Conservation (phyloP, 2,888 invertebrate genomes). For the Eupeodes latifasciatus region DNA sequence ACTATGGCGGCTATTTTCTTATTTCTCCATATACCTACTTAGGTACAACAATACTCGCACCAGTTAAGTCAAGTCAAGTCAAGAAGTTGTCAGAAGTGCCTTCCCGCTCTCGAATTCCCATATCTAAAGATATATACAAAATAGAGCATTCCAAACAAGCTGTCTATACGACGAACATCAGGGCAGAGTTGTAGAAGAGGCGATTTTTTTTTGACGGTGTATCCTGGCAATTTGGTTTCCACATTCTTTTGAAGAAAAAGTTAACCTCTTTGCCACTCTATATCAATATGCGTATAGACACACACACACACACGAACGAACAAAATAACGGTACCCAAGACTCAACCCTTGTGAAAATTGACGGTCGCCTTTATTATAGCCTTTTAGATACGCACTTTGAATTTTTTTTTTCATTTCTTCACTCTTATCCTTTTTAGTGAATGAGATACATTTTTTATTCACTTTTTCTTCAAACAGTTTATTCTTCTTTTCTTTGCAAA, state of each 20-base stretch:
- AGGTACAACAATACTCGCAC: background rate
- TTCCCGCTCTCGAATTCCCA: slow-evolving; percentile 15
- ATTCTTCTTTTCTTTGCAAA: background rate
- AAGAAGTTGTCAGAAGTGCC: slow-evolving; percentile 34
- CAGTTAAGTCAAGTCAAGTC: slow-evolving; percentile 26
- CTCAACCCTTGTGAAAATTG: slow-evolving; percentile 68
- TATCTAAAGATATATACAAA: slow-evolving; percentile 42
- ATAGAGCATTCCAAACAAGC: slow-evolving; percentile 62
- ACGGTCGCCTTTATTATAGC: slow-evolving; percentile 73
- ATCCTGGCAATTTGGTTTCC: slow-evolving; percentile 31
- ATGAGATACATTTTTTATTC: slow-evolving; percentile 65
- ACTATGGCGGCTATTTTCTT: slow-evolving; percentile 54
- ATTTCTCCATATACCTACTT: slow-evolving; percentile 2
- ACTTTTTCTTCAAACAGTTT: slow-evolving; percentile 31
- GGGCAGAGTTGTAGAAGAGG: slow-evolving; percentile 1
- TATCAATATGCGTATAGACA: slow-evolving; percentile 15
- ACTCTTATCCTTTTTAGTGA: slow-evolving; percentile 50
- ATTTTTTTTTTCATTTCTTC: slow-evolving; percentile 27
- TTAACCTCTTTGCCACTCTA: slow-evolving; percentile 66
- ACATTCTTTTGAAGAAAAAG: slow-evolving; percentile 26
- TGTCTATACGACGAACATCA: background rate
- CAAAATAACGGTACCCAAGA: background rate
- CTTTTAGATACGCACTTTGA: slow-evolving; percentile 75
- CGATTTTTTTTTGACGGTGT: background rate
- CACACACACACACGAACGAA: background rate